phyloP scores from a whole-genome alignment of 2,113 vertebrate species.

The Mustelus asterias region DNA sequence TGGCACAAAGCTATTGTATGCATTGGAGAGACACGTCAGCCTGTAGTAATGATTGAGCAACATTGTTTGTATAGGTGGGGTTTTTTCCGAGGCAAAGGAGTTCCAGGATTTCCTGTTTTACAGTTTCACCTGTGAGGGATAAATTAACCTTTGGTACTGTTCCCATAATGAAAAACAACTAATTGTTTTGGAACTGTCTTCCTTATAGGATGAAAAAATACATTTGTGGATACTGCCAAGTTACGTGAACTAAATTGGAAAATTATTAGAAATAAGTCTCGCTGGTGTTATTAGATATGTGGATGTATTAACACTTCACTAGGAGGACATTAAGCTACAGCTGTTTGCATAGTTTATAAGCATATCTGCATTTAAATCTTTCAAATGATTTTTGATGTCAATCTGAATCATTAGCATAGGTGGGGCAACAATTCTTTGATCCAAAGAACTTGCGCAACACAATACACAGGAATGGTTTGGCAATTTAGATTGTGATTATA shows the following conservation, averaged over 20 bases:
- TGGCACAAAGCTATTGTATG: too few species aligned
- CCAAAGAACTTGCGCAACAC: background rate
- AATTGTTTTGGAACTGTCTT: background rate
- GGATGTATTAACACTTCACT: background rate
- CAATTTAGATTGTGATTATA: background rate
- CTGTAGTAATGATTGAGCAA: background rate
- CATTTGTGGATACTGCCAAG: background rate
- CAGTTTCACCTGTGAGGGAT: background rate
- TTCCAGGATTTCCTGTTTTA: background rate
- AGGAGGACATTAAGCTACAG: background rate
- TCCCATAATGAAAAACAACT: background rate
- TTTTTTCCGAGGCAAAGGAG: background rate
- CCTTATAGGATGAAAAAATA: background rate
- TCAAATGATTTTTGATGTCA: background rate
- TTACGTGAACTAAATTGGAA: too few species aligned
- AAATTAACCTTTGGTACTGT: background rate
- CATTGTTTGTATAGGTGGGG: background rate
- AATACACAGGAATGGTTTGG: background rate
- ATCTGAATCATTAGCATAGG: background rate
- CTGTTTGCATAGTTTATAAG: background rate
- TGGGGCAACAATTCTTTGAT: background rate
- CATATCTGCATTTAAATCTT: background rate
- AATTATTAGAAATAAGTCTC: background rate
- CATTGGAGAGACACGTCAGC: background rate
- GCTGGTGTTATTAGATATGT: background rate